Percentiles rank a stretch among this genome's conserved stretches.
Conservation (phyloP, 2,888 invertebrate genomes). For the Dryocosmus kuriphilus region DNA sequence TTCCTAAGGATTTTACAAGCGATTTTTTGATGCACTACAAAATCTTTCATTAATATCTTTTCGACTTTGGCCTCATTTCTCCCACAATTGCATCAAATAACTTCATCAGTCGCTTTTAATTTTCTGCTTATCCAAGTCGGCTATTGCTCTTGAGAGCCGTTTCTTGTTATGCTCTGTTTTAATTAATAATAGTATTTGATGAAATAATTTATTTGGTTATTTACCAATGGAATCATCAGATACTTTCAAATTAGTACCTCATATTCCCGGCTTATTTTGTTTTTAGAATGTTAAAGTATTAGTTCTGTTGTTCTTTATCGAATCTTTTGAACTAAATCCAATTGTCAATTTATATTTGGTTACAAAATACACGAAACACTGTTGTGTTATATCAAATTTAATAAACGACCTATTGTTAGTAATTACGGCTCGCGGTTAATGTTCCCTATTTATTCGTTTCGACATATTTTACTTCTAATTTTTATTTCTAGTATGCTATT, state of each 20-base stretch:
- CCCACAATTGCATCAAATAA: no score
- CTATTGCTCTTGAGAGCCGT: no score
- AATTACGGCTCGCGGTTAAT: not conserved
- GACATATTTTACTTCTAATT: not conserved
- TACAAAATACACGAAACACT: constrained; percentile 16
- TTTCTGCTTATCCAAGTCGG: no score
- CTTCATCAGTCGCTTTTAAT: no score
- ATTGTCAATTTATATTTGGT: constrained; percentile 22
- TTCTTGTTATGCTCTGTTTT: no score
- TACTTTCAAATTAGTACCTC: not conserved
- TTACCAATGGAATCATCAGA: not conserved
- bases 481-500: not conserved
- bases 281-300: constrained; percentile 37
- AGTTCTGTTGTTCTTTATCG: constrained; percentile 15
- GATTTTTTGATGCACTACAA: no score
- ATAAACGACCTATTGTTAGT: not conserved
- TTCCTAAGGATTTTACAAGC: no score
- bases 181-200: not conserved
- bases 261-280: constrained; percentile 38
- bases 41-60: no score
- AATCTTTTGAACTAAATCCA: not conserved
- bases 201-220: not conserved
- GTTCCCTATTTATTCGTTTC: not conserved
- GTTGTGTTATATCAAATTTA: not conserved
- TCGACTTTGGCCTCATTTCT: no score